A percentile compares a stretch with the other conserved stretches of the same genome.
Evolutionary conservation across 2,797 vertebrate species (phyloP).

Genomic region (Cryptoblepharus egeriae): DNA sequence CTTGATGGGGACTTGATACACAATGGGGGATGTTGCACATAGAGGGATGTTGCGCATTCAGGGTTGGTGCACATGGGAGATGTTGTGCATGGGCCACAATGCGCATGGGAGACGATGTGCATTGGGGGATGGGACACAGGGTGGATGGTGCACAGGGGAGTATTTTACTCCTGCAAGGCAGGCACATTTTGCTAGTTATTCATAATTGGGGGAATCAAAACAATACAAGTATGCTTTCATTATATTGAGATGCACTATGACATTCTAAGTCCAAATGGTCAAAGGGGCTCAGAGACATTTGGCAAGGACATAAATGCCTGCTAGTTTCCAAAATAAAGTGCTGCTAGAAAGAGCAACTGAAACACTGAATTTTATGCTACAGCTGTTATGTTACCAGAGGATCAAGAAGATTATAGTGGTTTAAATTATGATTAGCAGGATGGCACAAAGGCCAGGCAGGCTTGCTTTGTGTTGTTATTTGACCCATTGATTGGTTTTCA

Average conservation of each 20-base stretch:
- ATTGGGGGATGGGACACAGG: too few species aligned
- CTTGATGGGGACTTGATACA: too few species aligned
- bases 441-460: conserved; percentile 30
- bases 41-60: too few species aligned
- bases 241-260: conserved; percentile 42
- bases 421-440: conserved; percentile 47
- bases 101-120: too few species aligned
- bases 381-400: conserved; percentile 42
- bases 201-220: conserved; percentile 38
- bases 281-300: conserved; percentile 29
- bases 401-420: conserved; percentile 48
- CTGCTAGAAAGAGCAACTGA: conserved; percentile 20
- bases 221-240: conserved; percentile 20
- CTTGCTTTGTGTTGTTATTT: conserved; percentile 18
- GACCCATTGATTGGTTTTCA: conserved; percentile 3
- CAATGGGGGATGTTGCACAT: too few species aligned
- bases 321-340: conserved; percentile 37
- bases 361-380: conserved; percentile 50
- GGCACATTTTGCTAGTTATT: too few species aligned
- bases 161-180: too few species aligned
- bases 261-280: conserved; percentile 28
- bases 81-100: too few species aligned
- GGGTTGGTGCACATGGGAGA: too few species aligned
- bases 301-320: conserved; percentile 29
- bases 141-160: too few species aligned